Conservation (phyloP, 2,113 vertebrate genomes). For the Vicugna pacos region DNA sequence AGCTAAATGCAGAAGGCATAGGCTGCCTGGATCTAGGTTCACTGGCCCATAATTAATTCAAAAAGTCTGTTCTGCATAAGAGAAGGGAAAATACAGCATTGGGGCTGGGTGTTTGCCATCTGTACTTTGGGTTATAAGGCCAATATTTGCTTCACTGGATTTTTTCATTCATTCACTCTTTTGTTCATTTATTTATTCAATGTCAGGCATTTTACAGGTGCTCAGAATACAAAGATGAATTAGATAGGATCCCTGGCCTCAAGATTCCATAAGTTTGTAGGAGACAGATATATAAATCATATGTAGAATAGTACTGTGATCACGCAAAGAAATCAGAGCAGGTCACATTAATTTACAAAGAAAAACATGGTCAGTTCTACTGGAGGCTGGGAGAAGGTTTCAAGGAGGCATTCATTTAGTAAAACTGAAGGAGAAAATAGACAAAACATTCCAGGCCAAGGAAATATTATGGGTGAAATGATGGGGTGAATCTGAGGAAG, state of each 20-base stretch:
- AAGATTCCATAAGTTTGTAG: background rate
- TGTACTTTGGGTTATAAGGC: background rate
- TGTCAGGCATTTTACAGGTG: background rate
- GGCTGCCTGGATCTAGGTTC: background rate
- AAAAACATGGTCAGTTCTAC: background rate
- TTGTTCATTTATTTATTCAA: background rate
- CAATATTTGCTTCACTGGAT: background rate
- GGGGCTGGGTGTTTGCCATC: background rate
- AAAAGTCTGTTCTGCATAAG: background rate
- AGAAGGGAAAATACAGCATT: background rate
- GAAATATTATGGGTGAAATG: background rate
- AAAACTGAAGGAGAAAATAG: background rate
- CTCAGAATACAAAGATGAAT: constrained; percentile 26
- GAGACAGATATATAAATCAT: background rate
- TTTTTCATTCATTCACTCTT: constrained; percentile 16
- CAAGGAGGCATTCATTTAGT: background rate
- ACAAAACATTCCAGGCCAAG: background rate
- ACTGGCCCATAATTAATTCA: background rate
- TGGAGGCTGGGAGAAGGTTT: background rate
- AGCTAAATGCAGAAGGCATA: background rate
- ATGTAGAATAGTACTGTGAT: background rate
- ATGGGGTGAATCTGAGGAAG: background rate
- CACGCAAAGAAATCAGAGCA: background rate
- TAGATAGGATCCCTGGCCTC: background rate
- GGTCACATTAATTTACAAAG: background rate